These are phyloP conservation scores for Agrypnia vestita DNA, from an alignment of 1,140 invertebrate genomes.

Conservation along the genomic window DNA sequence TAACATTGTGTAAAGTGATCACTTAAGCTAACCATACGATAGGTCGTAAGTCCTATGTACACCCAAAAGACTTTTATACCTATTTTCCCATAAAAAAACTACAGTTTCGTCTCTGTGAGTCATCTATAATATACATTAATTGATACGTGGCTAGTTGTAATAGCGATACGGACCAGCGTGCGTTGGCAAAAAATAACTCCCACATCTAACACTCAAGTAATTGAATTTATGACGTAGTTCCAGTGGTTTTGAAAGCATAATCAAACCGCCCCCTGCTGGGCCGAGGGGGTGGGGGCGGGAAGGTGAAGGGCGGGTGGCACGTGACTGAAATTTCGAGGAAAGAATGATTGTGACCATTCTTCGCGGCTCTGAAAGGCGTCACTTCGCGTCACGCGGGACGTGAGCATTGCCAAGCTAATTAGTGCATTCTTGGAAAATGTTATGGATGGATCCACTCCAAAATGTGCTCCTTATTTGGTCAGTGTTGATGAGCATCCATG, in stretches of 20 bases:
- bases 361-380: neutral
- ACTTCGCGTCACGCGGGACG: neutral
- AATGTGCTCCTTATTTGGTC: too few relatives aligned
- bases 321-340: constrained; percentile 22
- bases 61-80: too few relatives aligned
- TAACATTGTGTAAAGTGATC: too few relatives aligned
- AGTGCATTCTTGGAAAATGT: too few relatives aligned
- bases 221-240: constrained; percentile 58
- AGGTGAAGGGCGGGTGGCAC: neutral
- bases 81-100: too few relatives aligned
- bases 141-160: neutral
- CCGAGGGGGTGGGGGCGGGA: too few relatives aligned
- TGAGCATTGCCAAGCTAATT: neutral
- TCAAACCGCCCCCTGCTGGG: constrained; percentile 45
- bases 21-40: too few relatives aligned
- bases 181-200: neutral
- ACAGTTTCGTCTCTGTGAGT: too few relatives aligned
- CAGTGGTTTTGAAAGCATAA: constrained; percentile 58
- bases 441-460: too few relatives aligned
- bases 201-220: constrained; percentile 49
- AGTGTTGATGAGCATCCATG: too few relatives aligned
- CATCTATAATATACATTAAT: too few relatives aligned
- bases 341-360: constrained; percentile 28
- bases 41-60: too few relatives aligned
- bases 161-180: neutral